These are phyloP conservation scores for Varecia variegata DNA, from an alignment of 2,797 vertebrate species.

Conservation along the genomic window DNA sequence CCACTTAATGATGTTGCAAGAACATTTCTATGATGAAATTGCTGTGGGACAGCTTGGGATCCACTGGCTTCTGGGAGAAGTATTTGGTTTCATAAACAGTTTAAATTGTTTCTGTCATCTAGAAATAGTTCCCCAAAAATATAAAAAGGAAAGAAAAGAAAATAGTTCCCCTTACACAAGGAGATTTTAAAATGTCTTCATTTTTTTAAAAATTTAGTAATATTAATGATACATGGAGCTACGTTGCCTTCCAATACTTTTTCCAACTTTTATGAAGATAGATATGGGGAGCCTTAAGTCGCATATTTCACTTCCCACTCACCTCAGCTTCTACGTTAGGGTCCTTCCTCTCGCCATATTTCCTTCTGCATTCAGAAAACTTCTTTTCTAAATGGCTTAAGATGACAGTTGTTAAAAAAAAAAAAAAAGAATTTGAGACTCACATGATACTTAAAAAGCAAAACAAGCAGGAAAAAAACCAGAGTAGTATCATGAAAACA, in stretches of 20 bases:
- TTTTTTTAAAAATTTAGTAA: constrained; percentile 1
- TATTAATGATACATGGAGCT: constrained; percentile 4
- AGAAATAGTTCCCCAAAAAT: constrained; percentile 7
- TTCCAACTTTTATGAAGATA: not conserved
- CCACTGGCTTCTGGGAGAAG: not conserved
- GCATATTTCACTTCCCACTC: not conserved
- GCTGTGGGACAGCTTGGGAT: not conserved
- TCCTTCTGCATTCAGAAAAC: not conserved
- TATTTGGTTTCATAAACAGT: constrained; percentile 25
- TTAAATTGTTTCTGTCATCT: constrained; percentile 41
- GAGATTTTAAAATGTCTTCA: constrained; percentile 15
- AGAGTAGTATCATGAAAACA: not conserved
- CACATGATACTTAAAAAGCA: not conserved
- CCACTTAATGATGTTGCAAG: constrained; percentile 5
- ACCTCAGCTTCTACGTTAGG: not conserved
- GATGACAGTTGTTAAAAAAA: not conserved
- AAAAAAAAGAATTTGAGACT: not conserved
- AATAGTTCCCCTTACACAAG: constrained; percentile 34
- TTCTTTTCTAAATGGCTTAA: not conserved
- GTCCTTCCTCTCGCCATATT: not conserved
- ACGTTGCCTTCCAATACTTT: constrained; percentile 36
- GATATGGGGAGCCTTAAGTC: not conserved
- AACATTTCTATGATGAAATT: constrained; percentile 11
- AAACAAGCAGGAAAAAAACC: not conserved
- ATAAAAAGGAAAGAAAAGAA: not conserved